Base-by-base conservation (phyloP, 2,113 vertebrate genomes). In the Strigops habroptila region DNA sequence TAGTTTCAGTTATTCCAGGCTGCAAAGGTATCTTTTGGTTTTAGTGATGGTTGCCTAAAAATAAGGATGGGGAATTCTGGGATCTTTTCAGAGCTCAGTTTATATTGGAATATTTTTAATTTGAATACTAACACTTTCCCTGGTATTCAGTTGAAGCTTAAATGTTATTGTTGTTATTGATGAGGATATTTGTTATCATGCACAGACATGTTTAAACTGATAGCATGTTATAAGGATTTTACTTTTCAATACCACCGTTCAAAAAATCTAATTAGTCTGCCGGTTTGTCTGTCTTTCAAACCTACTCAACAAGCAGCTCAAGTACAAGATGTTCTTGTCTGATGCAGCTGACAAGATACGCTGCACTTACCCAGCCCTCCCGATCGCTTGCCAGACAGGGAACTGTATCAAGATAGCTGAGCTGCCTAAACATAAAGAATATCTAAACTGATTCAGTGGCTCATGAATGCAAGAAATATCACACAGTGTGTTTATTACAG, bases 301-400 rank as follows among this genome's bases (percentile, higher is more conserved):
- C 82, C 90, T 90, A 69, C 89, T 89, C 92, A 94, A 89, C 86
- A 76, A 93, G 82, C 70, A 90, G 57, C 92, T 93, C 77, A 94
- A 96, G 90, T 60, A 97, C 95, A 97, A 93, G 89, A 95, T 96
- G 93, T 96, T 97, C 95, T 91, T 88, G 79, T 94, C 90, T 94
- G 84, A 86, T 88, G 59, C 82, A 91, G 67, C 63, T 94, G 92
- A 94, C 62, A 93, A 93, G 90, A 89, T 78, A 83, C 0, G 2
- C 64, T 74, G 73, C 86, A 91, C 79, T 62, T 81, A 78, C 87
- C 65, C 83, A 91, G 80, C 65, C 65, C 82, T 94, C 74, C 70
- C 51, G 71, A 37, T 70, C 2, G 22, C 69, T 67, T 89, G 69
- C 84, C 86, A 96, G 81, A 82, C 82, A 86, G 63, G n/a, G 67